A percentile compares a stretch with the other conserved stretches of the same genome.
These are phyloP conservation scores for Eptatretus burgeri DNA, from an alignment of 2,113 vertebrate genomes.

Conservation along the genomic window DNA sequence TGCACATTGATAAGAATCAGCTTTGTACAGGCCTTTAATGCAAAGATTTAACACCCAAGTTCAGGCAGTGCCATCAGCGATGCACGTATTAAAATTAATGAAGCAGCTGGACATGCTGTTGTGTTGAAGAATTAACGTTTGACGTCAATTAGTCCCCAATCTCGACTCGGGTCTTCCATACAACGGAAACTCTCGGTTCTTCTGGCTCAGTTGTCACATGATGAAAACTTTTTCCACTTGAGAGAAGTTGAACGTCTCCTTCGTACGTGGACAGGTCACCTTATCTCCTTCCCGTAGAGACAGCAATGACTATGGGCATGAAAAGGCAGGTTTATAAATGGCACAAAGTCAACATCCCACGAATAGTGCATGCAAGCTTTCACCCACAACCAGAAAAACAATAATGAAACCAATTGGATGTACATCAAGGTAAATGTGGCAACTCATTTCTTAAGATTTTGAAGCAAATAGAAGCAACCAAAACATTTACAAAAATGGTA, in stretches of 20 bases:
- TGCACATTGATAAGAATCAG: too few relatives aligned
- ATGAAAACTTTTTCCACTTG: slow-evolving; percentile 99
- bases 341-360: too few relatives aligned
- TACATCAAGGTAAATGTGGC: not conserved
- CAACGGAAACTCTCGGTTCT: too few relatives aligned
- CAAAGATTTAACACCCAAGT: too few relatives aligned
- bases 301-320: slow-evolving; percentile 46
- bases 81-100: too few relatives aligned
- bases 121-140: too few relatives aligned
- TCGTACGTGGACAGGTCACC: slow-evolving; percentile 94
- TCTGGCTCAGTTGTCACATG: slow-evolving; percentile 24
- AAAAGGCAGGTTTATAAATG: slow-evolving; percentile 4
- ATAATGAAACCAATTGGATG: not conserved
- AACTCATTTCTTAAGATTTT: not conserved
- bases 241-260: slow-evolving; percentile 99
- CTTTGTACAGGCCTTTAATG: too few relatives aligned
- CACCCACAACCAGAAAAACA: slow-evolving; percentile 8
- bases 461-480: not conserved
- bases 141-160: too few relatives aligned
- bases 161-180: too few relatives aligned
- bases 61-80: too few relatives aligned
- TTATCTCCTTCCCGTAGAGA: slow-evolving; percentile 98
- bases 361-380: too few relatives aligned
- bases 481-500: not conserved
- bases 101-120: too few relatives aligned